Evolutionary conservation across 2,888 invertebrate species (phyloP), one percentile per base, ranked within the genome.

Genomic region (Matsumyia berberina): DNA sequence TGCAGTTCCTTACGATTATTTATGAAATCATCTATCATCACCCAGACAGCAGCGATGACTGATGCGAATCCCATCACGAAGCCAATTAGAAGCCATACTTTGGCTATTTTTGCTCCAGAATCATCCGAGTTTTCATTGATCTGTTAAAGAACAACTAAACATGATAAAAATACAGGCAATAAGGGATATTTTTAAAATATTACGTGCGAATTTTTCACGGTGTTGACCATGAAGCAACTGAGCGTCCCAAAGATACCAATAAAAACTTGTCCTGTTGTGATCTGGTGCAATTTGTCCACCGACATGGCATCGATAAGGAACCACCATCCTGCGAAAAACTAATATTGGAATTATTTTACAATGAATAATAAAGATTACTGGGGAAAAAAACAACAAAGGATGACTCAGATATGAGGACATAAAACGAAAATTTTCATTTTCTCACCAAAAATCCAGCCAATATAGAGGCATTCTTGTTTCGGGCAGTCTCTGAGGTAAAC

Each of bases 271-370:
- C 97, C 96, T 87, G 95, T 94, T 6, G 93, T 93, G 91, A 98
- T 92, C 92, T 96, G 93, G 37, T 93, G 93, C 9, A 86, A 78
- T 0, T 95, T 94, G 89, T 96, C 96, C 17, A 95, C 95, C 0
- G 97, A 95, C 73, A 97, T 95, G 7, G 98, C 97, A 93, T 99
- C 99, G 88, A 99, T 98, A 83, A 98, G 95, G 85, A 98, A 95
- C 99, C 99, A 99, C 99, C 99, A 99, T 60, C 98, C 99, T 88
- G 95, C 92, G 89, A 98, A 98, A 92, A 99, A 99, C 98, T 98
- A 64, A 92, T 92, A 86, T 82, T 86, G 86, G 70, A 31, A 37
- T 37, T 46, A 51, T 37, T 44, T 70, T 51, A 5, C 7, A 35
- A 49, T 39, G 24, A 60, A 80, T 70, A 62, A 55, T 12, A 69